phyloP scores from a whole-genome alignment of 2,888 invertebrate species.

The Stenoptilia bipunctidactyla region DNA sequence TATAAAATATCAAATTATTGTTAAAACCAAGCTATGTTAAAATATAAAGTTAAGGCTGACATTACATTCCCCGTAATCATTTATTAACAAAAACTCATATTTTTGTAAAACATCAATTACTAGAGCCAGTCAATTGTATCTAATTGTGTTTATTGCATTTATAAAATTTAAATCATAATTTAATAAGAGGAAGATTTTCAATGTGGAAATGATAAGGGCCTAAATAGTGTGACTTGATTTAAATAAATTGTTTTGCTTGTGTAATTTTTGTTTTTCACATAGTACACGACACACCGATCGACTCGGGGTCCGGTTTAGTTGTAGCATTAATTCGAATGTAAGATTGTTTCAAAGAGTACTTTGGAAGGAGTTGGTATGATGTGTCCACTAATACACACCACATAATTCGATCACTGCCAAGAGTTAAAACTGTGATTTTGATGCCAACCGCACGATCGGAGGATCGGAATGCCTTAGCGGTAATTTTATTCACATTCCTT shows the following conservation, averaged over 20 bases:
- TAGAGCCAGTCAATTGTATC: too few species aligned
- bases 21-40: too few species aligned
- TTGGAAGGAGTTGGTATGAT: neutral
- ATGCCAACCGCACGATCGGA: constrained; percentile 55
- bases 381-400: constrained; percentile 25
- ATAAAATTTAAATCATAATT: too few species aligned
- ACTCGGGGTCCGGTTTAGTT: neutral
- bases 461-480: constrained; percentile 53
- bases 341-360: neutral
- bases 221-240: neutral
- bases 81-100: too few species aligned
- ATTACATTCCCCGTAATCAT: too few species aligned
- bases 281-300: neutral
- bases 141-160: too few species aligned
- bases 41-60: too few species aligned
- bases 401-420: constrained; percentile 23
- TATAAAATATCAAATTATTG: too few species aligned
- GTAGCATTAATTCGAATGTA: neutral
- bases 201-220: too few species aligned
- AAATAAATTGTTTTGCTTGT: constrained; percentile 1
- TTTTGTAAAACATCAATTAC: too few species aligned
- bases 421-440: constrained; percentile 42
- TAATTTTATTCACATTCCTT: constrained; percentile 65
- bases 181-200: too few species aligned
- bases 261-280: neutral